Base-by-base conservation (phyloP, 2,797 vertebrate genomes). In the Phrynocephalus forsythii region DNA sequence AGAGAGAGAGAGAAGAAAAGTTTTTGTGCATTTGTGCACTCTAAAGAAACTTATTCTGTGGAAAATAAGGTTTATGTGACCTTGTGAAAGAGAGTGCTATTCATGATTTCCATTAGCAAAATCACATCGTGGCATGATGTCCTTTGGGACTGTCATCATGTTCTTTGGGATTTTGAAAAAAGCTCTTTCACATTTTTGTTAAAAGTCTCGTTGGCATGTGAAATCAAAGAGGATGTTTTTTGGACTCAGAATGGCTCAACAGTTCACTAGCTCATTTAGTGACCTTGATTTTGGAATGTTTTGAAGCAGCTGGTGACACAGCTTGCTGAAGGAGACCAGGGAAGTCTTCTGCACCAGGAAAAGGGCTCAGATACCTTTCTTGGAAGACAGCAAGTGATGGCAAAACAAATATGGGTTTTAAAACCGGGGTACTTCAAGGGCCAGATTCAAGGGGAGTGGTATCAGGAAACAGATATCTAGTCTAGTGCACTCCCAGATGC, bases 21-120 rank as follows among this genome's bases (percentile, higher is more conserved):
- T 11, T 30, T 22, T 38, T 87, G 22, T 67, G 24, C 18, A 48
- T 67, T 50, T 33, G 22, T 77, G 83, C 18, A 82, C 15, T 76
- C 66, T 28, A 9, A 8, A 7, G 15, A 83, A 87, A 5, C 4
- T 67, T 82, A n/a, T 82, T 18, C 63, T 33, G 20, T 15, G 33
- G 48, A 76, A 82, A 75, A 50, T 22, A 56, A 82, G 30, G 16
- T 66, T 84, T 66, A 13, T 38, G 16, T 44, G 28, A 44, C 30
- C 48, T 50, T 50, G 52, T 84, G 52, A 26, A 86, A 3, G 18
- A 20, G 11, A 24, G 38, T 81, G 6, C 68, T 28, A 52, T 60
- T 86, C 28, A 30, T 66, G 38, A 69, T 44, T 66, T 69, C 76
- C 66, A 56, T 87, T 82, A 69, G 50, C 30, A 83, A 48, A 87